Evolutionary conservation across 2,888 invertebrate genomes (phyloP), one percentile per base, ranked within the genome.

Genomic region (Synergus gifuensis): DNA sequence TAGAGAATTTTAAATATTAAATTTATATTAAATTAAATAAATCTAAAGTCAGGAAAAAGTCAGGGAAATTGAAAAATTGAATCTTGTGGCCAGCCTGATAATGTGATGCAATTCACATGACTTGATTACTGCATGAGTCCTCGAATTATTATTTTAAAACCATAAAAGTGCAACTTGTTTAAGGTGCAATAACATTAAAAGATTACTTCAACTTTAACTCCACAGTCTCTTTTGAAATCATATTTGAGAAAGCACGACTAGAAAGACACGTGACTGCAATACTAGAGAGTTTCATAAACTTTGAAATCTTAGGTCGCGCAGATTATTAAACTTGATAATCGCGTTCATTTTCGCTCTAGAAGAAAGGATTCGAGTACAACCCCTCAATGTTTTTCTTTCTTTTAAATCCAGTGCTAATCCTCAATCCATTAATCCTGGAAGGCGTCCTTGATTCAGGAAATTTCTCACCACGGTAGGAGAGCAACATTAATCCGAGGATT

Each of bases 401-500:
- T 69, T 49, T 46, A 46, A 83, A 83, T 80, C 84, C 83, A 76
- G 76, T 80, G 83, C 81, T 84, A 84, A 84, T 84, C 83, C 83
- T 83, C 81, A 84, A 84, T 83, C 84, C 84, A 84, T 84, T 84
- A 84, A 83, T 82, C 80, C 82, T 69, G 76, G 28, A 69, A 69
- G 46, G 49, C 49, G 69, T 69, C 69, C 69, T 78, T 73, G 78
- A 78, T 73, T 76, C 81, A 46, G 69, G 69, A 46, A 69, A 69
- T 69, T 49, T 69, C 46, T 69, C 28, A 69, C 49, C 46, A 69
- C 46, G 22, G 16, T 16, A 28, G 16, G 79, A 54, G 54, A 64
- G 79, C 42, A 54, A 54, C 76, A 76, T 79, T 79, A 79, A 79
- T 79, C 76, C 64, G 11, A 76, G 66, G 76, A 76, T 76, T 79